Percentiles rank a stretch among this genome's conserved stretches.
Conservation (phyloP, 2,888 invertebrate species). For the Epinotia ramella region DNA sequence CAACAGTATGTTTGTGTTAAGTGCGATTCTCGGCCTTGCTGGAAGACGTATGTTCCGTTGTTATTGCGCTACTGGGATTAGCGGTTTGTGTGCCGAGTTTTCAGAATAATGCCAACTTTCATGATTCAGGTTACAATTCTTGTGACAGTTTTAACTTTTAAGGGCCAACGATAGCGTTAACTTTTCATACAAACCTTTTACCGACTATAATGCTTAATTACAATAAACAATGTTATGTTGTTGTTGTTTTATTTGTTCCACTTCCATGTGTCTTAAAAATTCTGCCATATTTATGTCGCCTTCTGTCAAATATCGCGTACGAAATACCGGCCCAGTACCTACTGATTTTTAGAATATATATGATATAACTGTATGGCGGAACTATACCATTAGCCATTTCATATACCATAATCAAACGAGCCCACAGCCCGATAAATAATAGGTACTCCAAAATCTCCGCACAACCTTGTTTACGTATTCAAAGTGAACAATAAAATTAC, state of each 20-base stretch:
- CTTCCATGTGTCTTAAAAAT: no score
- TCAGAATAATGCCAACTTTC: conserved; percentile 12
- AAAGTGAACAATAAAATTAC: conserved; percentile 21
- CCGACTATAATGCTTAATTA: no score
- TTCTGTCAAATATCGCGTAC: no score
- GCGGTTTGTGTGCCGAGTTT: conserved; percentile 5
- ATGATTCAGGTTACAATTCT: conserved; percentile 6
- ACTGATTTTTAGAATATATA: no score
- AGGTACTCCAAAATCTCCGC: neutral
- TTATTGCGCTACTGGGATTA: conserved; percentile 40
- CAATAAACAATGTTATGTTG: no score
- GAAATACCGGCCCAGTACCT: no score
- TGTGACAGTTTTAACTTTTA: neutral
- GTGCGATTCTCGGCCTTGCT: conserved; percentile 23
- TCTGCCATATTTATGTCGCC: no score
- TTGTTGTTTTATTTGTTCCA: no score
- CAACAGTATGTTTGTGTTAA: conserved; percentile 49
- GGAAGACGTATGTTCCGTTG: conserved; percentile 41
- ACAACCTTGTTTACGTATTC: neutral
- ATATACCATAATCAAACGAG: neutral
- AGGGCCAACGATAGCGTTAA: neutral
- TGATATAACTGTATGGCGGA: neutral
- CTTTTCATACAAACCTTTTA: no score
- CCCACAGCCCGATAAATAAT: neutral
- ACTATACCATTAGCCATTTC: neutral